Evolutionary conservation across 2,888 invertebrate genomes (phyloP), one percentile per base, ranked within the genome.

Genomic region (Phragmatobia fuliginosa): DNA sequence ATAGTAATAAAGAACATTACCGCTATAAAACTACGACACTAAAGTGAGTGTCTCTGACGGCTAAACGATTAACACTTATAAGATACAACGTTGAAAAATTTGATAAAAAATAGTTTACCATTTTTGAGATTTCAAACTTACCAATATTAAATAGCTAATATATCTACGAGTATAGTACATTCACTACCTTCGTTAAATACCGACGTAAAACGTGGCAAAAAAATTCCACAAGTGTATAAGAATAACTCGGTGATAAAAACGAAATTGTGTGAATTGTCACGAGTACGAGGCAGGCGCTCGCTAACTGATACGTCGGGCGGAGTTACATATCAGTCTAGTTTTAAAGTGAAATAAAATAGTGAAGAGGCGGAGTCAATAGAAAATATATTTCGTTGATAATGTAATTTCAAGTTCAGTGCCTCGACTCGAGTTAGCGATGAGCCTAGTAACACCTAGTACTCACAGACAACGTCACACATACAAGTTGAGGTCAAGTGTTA

Each of bases 81-180:
- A 78, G 71, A 74, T 81, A 81, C 83, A 88, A 87, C 84, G 63
- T 83, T 76, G 81, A 87, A 87, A 90, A 89, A 86, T 79, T 81
- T 70, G 70, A 68, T 84, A 89, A 86, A 85, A 90, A 90, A 90
- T 89, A 82, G 81, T 77, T 78, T 83, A 89, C 80, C 67, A 80
- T 74, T 85, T 84, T 80, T 79, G 86, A 86, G 85, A 87, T 85
- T 84, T 83, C 73, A 74, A 81, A 83, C 74, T 80, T 82, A 82
- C 58, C 77, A 72, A 81, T 73, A 70, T 32, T 71, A 78, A 69
- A 70, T 62, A 60, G 49, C 79, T 79, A 79, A 78, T 68, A 56
- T 70, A 75, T 70, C 74, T 79, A n/a, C n/a, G n/a, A n/a, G n/a
- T n/a, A 76, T 74, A 74, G 18, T 80, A 74, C 70, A 71, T 70